phyloP scores from a whole-genome alignment of 1,140 invertebrate species.

The Halesus radiatus region DNA sequence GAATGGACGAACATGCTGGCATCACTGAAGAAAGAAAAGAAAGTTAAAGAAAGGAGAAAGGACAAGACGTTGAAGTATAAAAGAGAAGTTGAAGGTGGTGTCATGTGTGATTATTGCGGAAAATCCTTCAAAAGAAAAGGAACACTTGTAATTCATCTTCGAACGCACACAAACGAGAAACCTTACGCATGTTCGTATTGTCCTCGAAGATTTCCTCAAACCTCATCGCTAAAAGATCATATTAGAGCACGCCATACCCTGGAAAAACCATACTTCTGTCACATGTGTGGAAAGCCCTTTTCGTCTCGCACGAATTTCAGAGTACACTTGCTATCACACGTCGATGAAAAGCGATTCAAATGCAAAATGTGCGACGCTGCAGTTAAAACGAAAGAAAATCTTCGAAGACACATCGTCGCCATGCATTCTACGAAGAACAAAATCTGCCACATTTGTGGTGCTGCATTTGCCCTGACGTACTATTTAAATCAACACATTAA shows the following conservation, averaged over 20 bases:
- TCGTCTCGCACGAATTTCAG: not conserved
- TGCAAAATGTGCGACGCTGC: slow-evolving; percentile 13
- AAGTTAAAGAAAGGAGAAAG: not conserved
- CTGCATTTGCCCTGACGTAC: slow-evolving; percentile 12
- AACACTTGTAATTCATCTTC: not conserved
- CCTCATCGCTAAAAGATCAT: not conserved
- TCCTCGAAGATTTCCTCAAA: not conserved
- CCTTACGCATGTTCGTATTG: slow-evolving; percentile 9
- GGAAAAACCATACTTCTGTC: slow-evolving; percentile 28
- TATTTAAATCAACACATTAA: slow-evolving; percentile 34
- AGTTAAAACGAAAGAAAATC: slow-evolving; percentile 19
- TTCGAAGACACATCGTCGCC: not conserved
- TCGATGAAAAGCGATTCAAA: not conserved
- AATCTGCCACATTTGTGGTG: slow-evolving; percentile 21
- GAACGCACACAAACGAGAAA: slow-evolving; percentile 20
- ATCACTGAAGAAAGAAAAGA: not conserved
- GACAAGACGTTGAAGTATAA: not conserved
- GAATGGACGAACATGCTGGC: not conserved
- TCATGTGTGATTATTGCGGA: slow-evolving; percentile 6
- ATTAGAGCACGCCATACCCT: not conserved
- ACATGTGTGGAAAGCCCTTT: slow-evolving; percentile 23
- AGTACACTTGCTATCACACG: not conserved
- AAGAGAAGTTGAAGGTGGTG: slow-evolving; percentile 2
- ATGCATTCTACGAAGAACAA: slow-evolving; percentile 21
- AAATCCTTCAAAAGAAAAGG: slow-evolving; percentile 13